Evolutionary conservation across 2,113 vertebrate species (phyloP), one percentile per base, ranked within the genome.

Genomic region (Lynx canadensis): DNA sequence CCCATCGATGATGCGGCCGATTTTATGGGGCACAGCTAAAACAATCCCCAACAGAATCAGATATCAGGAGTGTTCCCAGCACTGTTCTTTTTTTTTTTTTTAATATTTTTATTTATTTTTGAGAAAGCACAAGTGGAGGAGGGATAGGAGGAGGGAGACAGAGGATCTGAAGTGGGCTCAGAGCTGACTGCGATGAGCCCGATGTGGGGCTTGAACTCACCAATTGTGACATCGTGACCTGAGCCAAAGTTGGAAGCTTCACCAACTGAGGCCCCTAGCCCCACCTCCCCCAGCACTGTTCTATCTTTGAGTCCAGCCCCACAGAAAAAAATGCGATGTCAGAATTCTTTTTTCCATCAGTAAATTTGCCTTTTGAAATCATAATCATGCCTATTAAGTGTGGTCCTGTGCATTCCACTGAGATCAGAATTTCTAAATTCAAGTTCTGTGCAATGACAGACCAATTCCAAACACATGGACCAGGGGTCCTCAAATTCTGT

Each of bases 1-100:
- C 97, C 99, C 99, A 97, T 99, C 99, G 98, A 99, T 99, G 99
- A 99, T 99, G 96, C 99, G 99, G 55, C 99, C 99, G 33, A 99
- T 99, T 99, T 99, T 99, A 97, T 99, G 99, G 93, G 99, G 99
- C 98, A 99, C 99, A 98, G 99, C 99, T 99, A 97, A 95, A 97
- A 91, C 98, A 96, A 85, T 55, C 41, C 88, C 84, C 92, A 90
- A 97, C 79, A 94, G 92, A 97, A 98, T 97, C 36, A 73, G 91
- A 31, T 63, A 36, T 96, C 50, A 96, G 85, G 65, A 81, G 71
- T 71, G 36, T 93, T 73, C 48, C 78, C 68, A 83, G 81, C 1
- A 33, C 38, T 60, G 57, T 60, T 60, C 7, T 60, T 9, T 60
- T 60, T 45, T 45, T 45, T 60, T 60, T 60, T 23, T 55, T 55